Percentiles rank a stretch among this genome's conserved stretches.
Conservation (phyloP, 2,888 invertebrate species). For the Volucella inanis region DNA sequence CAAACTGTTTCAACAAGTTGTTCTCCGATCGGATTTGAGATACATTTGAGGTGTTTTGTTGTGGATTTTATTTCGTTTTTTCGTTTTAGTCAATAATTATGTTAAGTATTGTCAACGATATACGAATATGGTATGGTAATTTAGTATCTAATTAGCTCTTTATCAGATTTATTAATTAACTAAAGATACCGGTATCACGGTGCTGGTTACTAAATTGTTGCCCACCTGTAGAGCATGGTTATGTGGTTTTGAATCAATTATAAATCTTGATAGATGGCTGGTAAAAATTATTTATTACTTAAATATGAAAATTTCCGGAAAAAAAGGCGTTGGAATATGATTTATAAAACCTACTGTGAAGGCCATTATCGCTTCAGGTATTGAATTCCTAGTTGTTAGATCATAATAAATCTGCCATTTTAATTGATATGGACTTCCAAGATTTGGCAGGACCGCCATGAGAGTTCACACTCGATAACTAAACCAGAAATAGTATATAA, state of each 20-base stretch:
- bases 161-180: too few relatives aligned
- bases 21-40: neutral
- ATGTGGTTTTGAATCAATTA: neutral
- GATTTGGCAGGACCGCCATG: too few relatives aligned
- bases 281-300: constrained; percentile 13
- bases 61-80: neutral
- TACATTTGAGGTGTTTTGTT: neutral
- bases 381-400: too few relatives aligned
- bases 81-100: neutral
- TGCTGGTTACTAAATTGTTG: constrained; percentile 9
- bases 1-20: constrained; percentile 11
- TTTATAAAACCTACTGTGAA: constrained; percentile 10
- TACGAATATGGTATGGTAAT: constrained; percentile 4
- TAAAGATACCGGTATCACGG: neutral
- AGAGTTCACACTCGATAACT: too few relatives aligned
- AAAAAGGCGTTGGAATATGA: constrained; percentile 18
- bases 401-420: too few relatives aligned
- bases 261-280: constrained; percentile 28
- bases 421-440: too few relatives aligned
- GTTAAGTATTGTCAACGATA: neutral
- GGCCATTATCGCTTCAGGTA: too few relatives aligned
- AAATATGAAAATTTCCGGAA: constrained; percentile 11
- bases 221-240: constrained; percentile 13
- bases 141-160: too few relatives aligned
- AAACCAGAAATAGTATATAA: too few relatives aligned